These are phyloP conservation scores for Tigriopus californicus DNA, from an alignment of 2,888 invertebrate genomes.

Conservation along the genomic window DNA sequence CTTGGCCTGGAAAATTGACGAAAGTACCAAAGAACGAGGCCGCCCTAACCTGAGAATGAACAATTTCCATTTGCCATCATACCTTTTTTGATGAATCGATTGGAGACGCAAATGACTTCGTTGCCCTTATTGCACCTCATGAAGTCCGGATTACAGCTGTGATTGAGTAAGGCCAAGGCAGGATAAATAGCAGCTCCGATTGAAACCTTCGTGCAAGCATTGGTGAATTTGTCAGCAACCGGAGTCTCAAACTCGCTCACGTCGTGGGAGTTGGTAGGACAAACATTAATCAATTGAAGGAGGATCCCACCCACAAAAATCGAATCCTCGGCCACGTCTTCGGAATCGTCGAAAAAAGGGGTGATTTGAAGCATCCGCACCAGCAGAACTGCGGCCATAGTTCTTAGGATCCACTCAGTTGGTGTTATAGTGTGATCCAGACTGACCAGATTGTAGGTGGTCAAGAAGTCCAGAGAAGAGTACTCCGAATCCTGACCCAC, in stretches of 20 bases:
- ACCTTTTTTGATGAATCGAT: background rate
- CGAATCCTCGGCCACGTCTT: background rate
- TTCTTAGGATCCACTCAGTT: background rate
- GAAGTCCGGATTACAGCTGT: constrained; percentile 3
- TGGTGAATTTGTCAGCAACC: background rate
- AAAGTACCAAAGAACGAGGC: background rate
- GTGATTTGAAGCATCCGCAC: background rate
- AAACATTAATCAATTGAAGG: constrained; percentile 1
- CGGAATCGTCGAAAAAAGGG: background rate
- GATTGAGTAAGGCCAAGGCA: constrained; percentile 3
- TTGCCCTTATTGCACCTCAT: constrained; percentile 12
- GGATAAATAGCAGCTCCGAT: constrained; percentile 9
- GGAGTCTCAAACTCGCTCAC: constrained; percentile 6
- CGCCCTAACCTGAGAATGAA: too few relatives aligned
- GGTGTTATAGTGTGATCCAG: background rate
- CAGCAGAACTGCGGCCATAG: background rate
- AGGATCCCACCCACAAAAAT: constrained; percentile 2
- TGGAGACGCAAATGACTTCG: background rate
- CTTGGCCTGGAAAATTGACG: constrained; percentile 2
- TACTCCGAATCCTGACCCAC: background rate
- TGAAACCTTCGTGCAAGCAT: background rate
- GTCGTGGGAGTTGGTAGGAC: constrained; percentile 5
- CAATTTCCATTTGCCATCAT: too few relatives aligned
- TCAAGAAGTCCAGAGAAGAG: background rate
- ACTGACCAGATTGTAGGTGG: background rate